A percentile compares a stretch with the other conserved stretches of the same genome.
Conservation (phyloP, 2,888 invertebrate genomes). For the Cheilosia vernalis region DNA sequence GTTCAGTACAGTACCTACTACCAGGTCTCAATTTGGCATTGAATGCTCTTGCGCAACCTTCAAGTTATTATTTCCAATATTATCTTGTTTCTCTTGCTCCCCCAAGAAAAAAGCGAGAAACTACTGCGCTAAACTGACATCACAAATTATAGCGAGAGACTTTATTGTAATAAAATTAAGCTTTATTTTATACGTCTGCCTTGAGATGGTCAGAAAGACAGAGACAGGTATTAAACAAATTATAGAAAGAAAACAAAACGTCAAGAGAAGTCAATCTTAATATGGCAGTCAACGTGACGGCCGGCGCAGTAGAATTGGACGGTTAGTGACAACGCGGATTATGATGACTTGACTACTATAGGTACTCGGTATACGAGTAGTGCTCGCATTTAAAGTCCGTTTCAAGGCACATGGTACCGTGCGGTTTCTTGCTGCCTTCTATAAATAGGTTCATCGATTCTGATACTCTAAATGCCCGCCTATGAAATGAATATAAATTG, state of each 20-base stretch:
- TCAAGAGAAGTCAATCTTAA: constrained; percentile 20
- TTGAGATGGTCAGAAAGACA: constrained; percentile 3
- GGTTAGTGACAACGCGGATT: constrained; percentile 32
- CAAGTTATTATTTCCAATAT: constrained; percentile 12
- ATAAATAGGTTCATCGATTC: constrained; percentile 65
- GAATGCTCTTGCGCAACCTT: constrained; percentile 26
- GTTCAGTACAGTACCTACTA: too few species aligned
- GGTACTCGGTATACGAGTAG: not conserved
- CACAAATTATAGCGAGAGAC: not conserved
- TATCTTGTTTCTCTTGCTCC: too few species aligned
- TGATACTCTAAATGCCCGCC: constrained; percentile 45
- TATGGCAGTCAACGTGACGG: constrained; percentile 33
- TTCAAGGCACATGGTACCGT: constrained; percentile 24
- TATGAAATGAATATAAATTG: constrained; percentile 22
- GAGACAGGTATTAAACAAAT: constrained; percentile 19
- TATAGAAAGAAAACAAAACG: constrained; percentile 8
- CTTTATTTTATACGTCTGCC: constrained; percentile 4
- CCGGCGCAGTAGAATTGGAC: not conserved
- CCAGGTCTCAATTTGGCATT: not conserved
- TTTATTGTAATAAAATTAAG: constrained; percentile 22
- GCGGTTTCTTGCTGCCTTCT: constrained; percentile 36
- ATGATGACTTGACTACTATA: constrained; percentile 19
- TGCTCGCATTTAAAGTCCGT: constrained; percentile 39
- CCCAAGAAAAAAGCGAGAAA: too few species aligned
- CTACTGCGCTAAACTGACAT: too few species aligned